phyloP scores from a whole-genome alignment of 2,113 vertebrate species.

The Haemorhous mexicanus region DNA sequence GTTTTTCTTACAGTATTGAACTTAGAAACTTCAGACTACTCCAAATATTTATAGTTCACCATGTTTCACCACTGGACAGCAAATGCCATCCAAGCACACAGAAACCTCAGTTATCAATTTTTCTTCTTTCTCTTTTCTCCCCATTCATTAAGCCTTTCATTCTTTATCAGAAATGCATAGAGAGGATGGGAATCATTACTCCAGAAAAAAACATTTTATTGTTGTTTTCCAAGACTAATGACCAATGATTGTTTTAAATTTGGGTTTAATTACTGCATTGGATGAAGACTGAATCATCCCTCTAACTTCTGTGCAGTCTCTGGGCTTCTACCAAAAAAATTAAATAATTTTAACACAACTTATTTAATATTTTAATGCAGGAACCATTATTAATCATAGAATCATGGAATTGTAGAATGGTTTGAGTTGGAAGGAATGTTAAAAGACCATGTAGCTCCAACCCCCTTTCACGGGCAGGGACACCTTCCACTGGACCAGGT shows the following conservation, averaged over 20 bases:
- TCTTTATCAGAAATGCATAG: neutral
- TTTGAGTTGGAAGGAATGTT: neutral
- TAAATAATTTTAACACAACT: neutral
- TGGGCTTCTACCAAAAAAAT: neutral
- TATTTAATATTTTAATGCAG: neutral
- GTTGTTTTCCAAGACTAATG: neutral
- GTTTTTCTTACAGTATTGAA: neutral
- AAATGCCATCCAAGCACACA: neutral
- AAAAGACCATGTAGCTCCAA: neutral
- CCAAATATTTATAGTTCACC: neutral
- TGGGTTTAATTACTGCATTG: neutral
- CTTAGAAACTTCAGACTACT: neutral
- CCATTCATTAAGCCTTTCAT: neutral
- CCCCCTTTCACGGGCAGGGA: neutral
- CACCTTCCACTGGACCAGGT: neutral
- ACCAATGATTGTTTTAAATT: neutral
- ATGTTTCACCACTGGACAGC: neutral
- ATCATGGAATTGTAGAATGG: neutral
- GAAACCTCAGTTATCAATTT: neutral
- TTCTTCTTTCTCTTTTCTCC: neutral
- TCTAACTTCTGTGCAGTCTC: neutral
- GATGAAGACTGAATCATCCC: neutral
- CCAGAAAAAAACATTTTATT: neutral
- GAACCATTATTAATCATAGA: neutral
- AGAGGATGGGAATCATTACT: neutral